Conservation (phyloP, 2,888 invertebrate genomes). For the Tillus elongatus region DNA sequence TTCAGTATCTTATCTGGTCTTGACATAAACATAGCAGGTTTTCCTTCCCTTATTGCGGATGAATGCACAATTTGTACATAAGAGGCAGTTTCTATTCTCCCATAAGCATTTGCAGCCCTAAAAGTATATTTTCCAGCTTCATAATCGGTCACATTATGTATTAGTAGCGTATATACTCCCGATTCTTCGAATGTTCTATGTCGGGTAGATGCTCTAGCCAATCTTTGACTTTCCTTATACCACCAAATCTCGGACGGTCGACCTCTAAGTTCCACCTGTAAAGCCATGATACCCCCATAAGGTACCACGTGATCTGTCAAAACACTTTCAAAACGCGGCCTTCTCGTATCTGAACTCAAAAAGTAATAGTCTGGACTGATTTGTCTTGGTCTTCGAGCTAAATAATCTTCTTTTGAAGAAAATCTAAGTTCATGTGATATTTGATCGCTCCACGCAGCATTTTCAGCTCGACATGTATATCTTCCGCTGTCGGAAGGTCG, state of each 20-base stretch:
- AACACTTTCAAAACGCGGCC: constrained; percentile 60
- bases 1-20: constrained; percentile 69
- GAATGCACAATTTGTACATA: constrained; percentile 61
- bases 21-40: constrained; percentile 69
- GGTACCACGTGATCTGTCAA: constrained; percentile 65
- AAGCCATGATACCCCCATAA: constrained; percentile 68
- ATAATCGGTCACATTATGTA: constrained; percentile 61
- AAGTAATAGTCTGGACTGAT: constrained; percentile 19
- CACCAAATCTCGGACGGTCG: constrained; percentile 66
- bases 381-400: constrained; percentile 40
- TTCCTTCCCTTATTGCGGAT: constrained; percentile 52
- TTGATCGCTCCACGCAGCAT: constrained; percentile 62
- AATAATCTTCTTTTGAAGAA: constrained; percentile 38
- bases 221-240: constrained; percentile 53
- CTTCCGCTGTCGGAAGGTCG: constrained; percentile 60
- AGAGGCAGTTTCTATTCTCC: constrained; percentile 63
- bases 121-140: constrained; percentile 71
- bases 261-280: constrained; percentile 71
- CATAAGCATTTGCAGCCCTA: constrained; percentile 64
- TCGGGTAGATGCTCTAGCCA: constrained; percentile 51
- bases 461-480: constrained; percentile 69
- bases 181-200: constrained; percentile 59
- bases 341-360: constrained; percentile 41
- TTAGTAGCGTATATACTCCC: constrained; percentile 63
- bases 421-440: constrained; percentile 65